phyloP scores from a whole-genome alignment of 2,797 vertebrate genomes.

The Chaunax sp. region DNA sequence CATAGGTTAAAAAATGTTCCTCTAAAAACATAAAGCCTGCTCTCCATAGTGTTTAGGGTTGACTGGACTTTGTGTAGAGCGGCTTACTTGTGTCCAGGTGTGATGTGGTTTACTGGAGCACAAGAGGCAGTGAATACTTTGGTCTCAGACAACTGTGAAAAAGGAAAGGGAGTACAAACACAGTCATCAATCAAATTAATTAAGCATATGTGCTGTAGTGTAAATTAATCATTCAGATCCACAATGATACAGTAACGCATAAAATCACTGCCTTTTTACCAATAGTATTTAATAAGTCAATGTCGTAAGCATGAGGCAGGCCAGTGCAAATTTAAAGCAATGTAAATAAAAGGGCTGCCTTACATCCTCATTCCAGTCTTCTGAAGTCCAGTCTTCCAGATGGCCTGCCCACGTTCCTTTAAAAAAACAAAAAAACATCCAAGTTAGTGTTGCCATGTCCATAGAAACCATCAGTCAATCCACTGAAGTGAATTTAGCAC shows the following conservation, averaged over 20 bases:
- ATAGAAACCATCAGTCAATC: not conserved
- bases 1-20: not conserved
- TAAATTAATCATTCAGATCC: not conserved
- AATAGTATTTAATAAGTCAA: not conserved
- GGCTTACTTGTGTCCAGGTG: slow-evolving; percentile 87
- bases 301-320: not conserved
- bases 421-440: not conserved
- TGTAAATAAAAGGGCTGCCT: slow-evolving; percentile 58
- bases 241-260: too few species aligned
- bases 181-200: slow-evolving; percentile 1
- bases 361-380: slow-evolving; percentile 99
- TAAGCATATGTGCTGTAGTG: not conserved
- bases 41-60: not conserved
- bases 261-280: too few species aligned
- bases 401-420: slow-evolving; percentile 90
- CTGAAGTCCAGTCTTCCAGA: slow-evolving; percentile 93
- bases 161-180: not conserved
- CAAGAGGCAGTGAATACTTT: slow-evolving; percentile 95
- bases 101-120: slow-evolving; percentile 84
- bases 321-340: not conserved
- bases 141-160: slow-evolving; percentile 84
- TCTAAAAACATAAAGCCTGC: not conserved
- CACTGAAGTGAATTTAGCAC: not conserved
- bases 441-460: slow-evolving; percentile 21
- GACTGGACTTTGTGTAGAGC: not conserved